These are phyloP conservation scores for Andrena hattorfiana DNA, from an alignment of 2,888 invertebrate genomes.

Conservation along the genomic window DNA sequence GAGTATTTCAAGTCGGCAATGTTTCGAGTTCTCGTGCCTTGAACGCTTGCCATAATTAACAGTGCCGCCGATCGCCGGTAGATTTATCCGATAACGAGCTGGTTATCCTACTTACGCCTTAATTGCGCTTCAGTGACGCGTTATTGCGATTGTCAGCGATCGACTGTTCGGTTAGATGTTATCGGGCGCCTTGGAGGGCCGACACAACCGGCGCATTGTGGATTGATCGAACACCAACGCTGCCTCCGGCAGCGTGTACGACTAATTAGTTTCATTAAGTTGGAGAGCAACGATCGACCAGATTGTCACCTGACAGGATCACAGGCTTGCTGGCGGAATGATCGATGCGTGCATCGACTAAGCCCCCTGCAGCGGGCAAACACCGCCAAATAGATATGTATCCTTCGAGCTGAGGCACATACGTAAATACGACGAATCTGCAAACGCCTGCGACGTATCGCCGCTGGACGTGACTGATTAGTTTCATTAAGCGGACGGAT, in stretches of 20 bases:
- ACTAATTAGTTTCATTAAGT: conserved; percentile 68
- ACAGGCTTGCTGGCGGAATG: conserved; percentile 3
- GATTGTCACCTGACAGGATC: conserved; percentile 53
- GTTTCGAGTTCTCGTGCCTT: too few species aligned
- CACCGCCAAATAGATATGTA: conserved; percentile 16
- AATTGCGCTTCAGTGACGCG: conserved; percentile 29
- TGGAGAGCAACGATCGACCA: conserved; percentile 41
- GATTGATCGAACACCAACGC: conserved; percentile 40
- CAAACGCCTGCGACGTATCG: conserved; percentile 12
- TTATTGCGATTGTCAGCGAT: conserved; percentile 43
- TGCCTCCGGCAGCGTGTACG: conserved; percentile 33
- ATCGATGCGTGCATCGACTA: conserved; percentile 36
- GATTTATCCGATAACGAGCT: background rate
- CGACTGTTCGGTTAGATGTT: conserved; percentile 24
- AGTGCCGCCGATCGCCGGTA: too few species aligned
- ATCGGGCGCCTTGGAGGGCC: conserved; percentile 42
- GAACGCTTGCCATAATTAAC: too few species aligned
- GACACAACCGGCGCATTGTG: conserved; percentile 36
- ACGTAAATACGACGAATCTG: conserved; percentile 25
- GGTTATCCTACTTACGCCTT: conserved; percentile 23
- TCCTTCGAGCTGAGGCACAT: background rate
- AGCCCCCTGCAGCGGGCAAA: background rate
- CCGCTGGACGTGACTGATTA: conserved; percentile 46
- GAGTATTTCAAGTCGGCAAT: background rate
- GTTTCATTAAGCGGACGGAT: conserved; percentile 30